A percentile compares a stretch with the other conserved stretches of the same genome.
Conservation (phyloP, 2,888 invertebrate genomes). For the Cryptocephalus moraei region DNA sequence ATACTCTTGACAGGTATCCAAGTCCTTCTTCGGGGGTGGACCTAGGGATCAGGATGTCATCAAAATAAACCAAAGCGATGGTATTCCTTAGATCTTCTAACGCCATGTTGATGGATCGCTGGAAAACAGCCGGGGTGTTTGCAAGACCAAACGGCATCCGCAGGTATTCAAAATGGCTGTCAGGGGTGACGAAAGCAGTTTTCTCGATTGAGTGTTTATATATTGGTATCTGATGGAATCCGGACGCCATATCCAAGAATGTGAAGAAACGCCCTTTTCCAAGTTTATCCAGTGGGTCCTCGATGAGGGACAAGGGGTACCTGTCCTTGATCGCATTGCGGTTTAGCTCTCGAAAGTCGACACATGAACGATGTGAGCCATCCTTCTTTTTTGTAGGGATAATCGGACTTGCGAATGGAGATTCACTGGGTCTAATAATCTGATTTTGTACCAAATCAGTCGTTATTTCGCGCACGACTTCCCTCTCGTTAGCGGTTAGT, state of each 20-base stretch:
- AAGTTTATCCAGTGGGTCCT: constrained; percentile 24
- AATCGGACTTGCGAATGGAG: constrained; percentile 9
- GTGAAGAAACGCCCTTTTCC: constrained; percentile 21
- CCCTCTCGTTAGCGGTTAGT: constrained; percentile 8
- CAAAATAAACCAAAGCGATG: constrained; percentile 5
- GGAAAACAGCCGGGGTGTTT: constrained; percentile 6
- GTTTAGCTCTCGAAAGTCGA: constrained; percentile 27
- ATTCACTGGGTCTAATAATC: no score
- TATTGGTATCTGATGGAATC: constrained; percentile 27
- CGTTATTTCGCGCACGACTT: no score
- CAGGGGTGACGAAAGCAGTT: constrained; percentile 5
- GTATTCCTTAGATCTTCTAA: constrained; percentile 4
- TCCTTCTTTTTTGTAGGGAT: constrained; percentile 16
- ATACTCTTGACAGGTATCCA: no score
- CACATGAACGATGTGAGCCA: constrained; percentile 17
- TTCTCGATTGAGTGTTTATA: constrained; percentile 7
- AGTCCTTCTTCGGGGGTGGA: constrained; percentile 2
- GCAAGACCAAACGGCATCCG: constrained; percentile 8
- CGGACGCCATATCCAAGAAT: constrained; percentile 26
- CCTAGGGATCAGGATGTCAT: constrained; percentile 7
- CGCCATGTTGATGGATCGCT: constrained; percentile 3
- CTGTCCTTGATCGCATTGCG: constrained; percentile 22
- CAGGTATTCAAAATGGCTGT: constrained; percentile 6
- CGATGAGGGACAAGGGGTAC: constrained; percentile 25
- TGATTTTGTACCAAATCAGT: no score